A percentile compares a stretch with the other conserved stretches of the same genome.
These are phyloP conservation scores for Pleuronectes platessa DNA, from an alignment of 2,113 vertebrate genomes.

Conservation along the genomic window DNA sequence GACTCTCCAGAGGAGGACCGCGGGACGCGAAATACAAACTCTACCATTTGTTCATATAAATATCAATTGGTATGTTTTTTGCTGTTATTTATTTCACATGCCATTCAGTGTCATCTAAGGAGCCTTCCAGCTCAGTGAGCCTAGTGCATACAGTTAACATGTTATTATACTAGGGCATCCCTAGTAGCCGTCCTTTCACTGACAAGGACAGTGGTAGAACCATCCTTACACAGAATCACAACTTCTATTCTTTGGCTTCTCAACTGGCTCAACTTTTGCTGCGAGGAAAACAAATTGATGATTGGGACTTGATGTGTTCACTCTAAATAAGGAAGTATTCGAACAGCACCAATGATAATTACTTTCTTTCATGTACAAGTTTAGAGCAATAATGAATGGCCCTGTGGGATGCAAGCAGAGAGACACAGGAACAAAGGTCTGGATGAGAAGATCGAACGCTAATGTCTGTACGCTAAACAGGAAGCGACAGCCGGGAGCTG, in stretches of 20 bases:
- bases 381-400: constrained; percentile 48
- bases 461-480: neutral
- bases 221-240: constrained; percentile 26
- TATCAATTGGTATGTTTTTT: constrained; percentile 55
- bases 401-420: constrained; percentile 25
- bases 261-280: constrained; percentile 21
- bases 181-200: constrained; percentile 18
- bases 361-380: constrained; percentile 16
- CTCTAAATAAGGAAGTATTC: neutral
- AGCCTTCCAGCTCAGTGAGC: constrained; percentile 59
- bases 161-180: constrained; percentile 20
- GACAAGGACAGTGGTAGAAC: constrained; percentile 14
- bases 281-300: neutral
- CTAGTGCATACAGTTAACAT: constrained; percentile 40
- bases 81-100: constrained; percentile 74
- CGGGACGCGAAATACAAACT: constrained; percentile 35
- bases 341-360: neutral
- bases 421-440: neutral
- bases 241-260: constrained; percentile 18
- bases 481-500: too few relatives aligned
- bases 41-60: constrained; percentile 60
- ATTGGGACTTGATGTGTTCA: neutral
- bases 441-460: neutral
- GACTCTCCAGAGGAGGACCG: constrained; percentile 29
- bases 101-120: constrained; percentile 52